These are phyloP conservation scores for Tichodroma muraria DNA, from an alignment of 2,113 vertebrate species.

Conservation along the genomic window DNA sequence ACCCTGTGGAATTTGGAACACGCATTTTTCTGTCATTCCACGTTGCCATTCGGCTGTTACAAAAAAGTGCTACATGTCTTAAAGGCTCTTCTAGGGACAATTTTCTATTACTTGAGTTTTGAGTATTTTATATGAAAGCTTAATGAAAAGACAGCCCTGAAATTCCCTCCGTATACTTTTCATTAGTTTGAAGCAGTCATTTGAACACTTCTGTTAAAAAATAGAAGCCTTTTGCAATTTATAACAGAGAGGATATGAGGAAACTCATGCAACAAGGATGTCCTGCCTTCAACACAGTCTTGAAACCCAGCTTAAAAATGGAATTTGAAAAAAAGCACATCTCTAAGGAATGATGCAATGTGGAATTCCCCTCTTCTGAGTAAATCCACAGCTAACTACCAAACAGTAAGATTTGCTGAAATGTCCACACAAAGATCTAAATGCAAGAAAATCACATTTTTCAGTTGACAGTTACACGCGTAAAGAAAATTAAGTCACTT, in stretches of 20 bases:
- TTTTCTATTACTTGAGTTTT: neutral
- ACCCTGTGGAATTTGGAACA: neutral
- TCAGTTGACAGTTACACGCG: neutral
- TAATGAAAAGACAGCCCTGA: neutral
- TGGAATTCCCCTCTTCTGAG: constrained; percentile 29
- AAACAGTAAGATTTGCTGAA: neutral
- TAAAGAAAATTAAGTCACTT: neutral
- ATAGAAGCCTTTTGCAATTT: neutral
- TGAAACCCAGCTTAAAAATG: neutral
- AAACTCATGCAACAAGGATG: neutral
- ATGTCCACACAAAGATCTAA: neutral
- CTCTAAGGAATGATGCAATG: constrained; percentile 9
- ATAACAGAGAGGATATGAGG: neutral
- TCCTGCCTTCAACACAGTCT: neutral
- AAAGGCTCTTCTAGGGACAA: neutral
- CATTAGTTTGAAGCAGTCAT: neutral
- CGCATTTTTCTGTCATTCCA: neutral
- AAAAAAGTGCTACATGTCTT: neutral
- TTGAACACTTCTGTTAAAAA: neutral
- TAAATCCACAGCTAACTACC: neutral
- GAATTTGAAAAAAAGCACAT: neutral
- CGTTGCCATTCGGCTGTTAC: neutral
- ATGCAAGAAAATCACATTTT: neutral
- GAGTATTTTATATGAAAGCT: neutral
- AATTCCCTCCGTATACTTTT: neutral